Evolutionary conservation across 2,113 vertebrate species (phyloP).

Genomic region (Menidia beryllina): DNA sequence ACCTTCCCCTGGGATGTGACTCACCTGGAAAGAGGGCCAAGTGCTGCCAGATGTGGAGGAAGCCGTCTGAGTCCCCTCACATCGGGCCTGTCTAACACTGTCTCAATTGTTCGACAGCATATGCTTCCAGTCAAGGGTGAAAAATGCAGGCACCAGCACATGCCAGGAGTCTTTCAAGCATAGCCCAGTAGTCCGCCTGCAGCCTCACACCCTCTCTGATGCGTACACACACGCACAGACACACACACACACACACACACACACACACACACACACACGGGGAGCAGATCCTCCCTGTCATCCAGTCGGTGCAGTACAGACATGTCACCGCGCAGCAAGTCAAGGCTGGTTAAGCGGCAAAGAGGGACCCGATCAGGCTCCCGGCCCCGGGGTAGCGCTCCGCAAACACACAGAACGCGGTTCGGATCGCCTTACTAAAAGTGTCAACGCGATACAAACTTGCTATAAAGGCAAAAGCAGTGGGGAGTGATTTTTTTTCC

Average conservation of each 20-base stretch:
- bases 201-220: constrained; percentile 85
- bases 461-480: constrained; percentile 3
- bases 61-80: constrained; percentile 86
- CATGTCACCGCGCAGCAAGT: constrained; percentile 94
- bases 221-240: no score
- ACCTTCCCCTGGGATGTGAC: constrained; percentile 92
- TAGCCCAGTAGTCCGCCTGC: constrained; percentile 92
- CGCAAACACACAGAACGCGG: constrained; percentile 46
- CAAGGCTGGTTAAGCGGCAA: constrained; percentile 89
- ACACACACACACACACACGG: constrained; percentile 42
- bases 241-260: constrained; percentile 44
- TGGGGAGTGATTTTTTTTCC: constrained; percentile 10
- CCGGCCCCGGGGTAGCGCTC: constrained; percentile 72
- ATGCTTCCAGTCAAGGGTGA: constrained; percentile 98
- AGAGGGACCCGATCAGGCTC: constrained; percentile 88
- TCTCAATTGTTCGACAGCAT: constrained; percentile 93
- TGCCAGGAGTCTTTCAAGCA: constrained; percentile 97
- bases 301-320: constrained; percentile 92
- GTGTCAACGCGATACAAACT: not conserved
- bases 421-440: constrained; percentile 12
- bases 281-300: constrained; percentile 62
- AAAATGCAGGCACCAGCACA: constrained; percentile 94
- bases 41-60: constrained; percentile 97
- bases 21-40: constrained; percentile 95
- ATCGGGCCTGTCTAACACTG: constrained; percentile 89